Evolutionary conservation across 1,140 invertebrate genomes (phyloP), one percentile per base, ranked within the genome.

Genomic region (Drosophila quadrilineata): DNA sequence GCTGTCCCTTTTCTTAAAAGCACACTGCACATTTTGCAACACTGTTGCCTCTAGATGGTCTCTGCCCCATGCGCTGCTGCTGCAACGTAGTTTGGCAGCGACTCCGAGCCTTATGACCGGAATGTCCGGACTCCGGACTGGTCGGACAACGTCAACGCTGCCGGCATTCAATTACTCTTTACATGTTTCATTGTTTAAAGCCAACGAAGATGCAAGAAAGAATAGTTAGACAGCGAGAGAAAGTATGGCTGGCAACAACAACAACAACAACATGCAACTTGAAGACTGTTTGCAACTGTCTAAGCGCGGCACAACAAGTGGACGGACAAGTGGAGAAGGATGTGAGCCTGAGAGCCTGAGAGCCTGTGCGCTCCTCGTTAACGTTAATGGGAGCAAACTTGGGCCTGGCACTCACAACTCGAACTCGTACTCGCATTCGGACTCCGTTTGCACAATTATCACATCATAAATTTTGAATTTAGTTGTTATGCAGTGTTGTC

Each of bases 11-110:
- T n/a, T n/a, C n/a, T n/a, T n/a, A n/a, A n/a, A n/a, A n/a, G n/a
- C n/a, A n/a, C n/a, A n/a, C 41, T 80, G 75, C 76, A 76, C 76
- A 84, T 73, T 84, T 84, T 40, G 69, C 76, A 84, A 76, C 77
- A 82, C 76, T 69, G 40, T 82, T 70, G 56, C 54, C 71, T 26
- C 38, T 22, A 52, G 66, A n/a, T n/a, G n/a, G n/a, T n/a, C 36
- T 10, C 19, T 10, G 5, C 6, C 14, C 33, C 33, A 6, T 0
- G 9, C 29, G 3, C 9, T 31, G 3, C 29, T 10, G 10, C 29
- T 43, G 54, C 38, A 52, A 14, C 12, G 26, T 24, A 29, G 54
- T 64, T 73, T 70, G 66, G 35, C 60, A 67, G 80, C 77, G 74
- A 64, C 74, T 52, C 36, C n/a, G 57, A 79, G 65, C 60, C 63